These are phyloP conservation scores for Phylloscopus collybita DNA, from an alignment of 2,797 vertebrate species.

Conservation along the genomic window DNA sequence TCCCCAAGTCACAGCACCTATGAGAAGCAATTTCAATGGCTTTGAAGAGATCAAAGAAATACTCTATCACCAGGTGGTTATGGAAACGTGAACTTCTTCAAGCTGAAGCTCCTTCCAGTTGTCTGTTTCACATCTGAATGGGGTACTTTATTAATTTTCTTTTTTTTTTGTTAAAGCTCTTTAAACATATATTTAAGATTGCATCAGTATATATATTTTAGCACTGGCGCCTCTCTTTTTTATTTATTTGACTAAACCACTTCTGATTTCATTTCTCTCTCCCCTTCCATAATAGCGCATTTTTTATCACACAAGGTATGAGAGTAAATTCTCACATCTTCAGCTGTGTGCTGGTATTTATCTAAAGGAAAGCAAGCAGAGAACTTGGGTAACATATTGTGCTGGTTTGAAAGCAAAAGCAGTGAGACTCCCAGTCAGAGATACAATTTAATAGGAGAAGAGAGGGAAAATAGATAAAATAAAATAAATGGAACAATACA, in stretches of 20 bases:
- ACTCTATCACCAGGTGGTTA: neutral
- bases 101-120: neutral
- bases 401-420: no score
- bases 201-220: neutral
- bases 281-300: accelerated
- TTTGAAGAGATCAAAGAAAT: neutral
- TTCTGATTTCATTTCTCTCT: neutral
- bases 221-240: neutral
- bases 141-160: accelerated
- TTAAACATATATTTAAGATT: neutral
- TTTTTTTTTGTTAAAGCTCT: neutral
- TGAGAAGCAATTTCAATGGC: neutral
- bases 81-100: neutral
- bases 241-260: neutral
- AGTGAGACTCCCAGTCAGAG: no score
- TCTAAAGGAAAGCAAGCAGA: neutral
- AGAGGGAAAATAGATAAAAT: no score
- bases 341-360: neutral
- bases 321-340: neutral
- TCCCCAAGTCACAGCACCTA: neutral
- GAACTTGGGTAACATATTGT: neutral
- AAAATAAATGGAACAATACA: no score
- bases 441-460: no score
- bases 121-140: neutral
- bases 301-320: neutral